Base-by-base conservation (phyloP, 2,113 vertebrate species). In the Tetrao urogallus region DNA sequence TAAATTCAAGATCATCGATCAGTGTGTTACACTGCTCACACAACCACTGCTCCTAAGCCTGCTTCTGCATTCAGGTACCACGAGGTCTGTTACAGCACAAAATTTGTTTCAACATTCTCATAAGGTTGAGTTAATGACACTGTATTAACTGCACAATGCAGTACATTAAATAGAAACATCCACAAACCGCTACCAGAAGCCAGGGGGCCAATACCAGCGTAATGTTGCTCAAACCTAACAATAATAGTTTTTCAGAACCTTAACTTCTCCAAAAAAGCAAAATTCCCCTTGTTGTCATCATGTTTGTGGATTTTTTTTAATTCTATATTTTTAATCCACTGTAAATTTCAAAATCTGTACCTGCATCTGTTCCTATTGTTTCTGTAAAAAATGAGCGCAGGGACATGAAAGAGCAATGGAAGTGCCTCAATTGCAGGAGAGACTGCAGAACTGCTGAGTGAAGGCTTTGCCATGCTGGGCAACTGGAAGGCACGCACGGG, bases 201-300 rank as follows among this genome's bases (percentile, higher is more conserved):
- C 67, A 82, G 24, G 66, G 75, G 30, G 32, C 76, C 67, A 48
- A 28, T 50, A 71, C 27, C n/a, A 86, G 69, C n/a, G 19, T 20
- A 64, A 58, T 0, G 1, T 0, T 34, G 65, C 57, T 64, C 36
- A n/a, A 63, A 40, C 4, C 32, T 50, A 54, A 76, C 1, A 15
- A 54, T 11, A 76, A 54, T 10, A 24, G 69, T 72, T 74, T 67
- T 45, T 24, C 69, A 24, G 56, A 74, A 74, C 32, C 84, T 64
- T 57, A 90, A n/a, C 60, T 74, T 8, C 40, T 81, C 13, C 56
- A 77, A 42, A 48, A 66, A 83, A 86, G 66, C 11, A 65, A 21
- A 12, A 40, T 11, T 32, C 25, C 22, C 22, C 42, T 77, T 60
- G 61, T 43, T 0, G 3, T 32, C 61, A 61, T 24, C 56, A 20